Percentiles rank a stretch among this genome's conserved stretches.
Conservation (phyloP, 2,797 vertebrate species). For the Propithecus perrieri region DNA sequence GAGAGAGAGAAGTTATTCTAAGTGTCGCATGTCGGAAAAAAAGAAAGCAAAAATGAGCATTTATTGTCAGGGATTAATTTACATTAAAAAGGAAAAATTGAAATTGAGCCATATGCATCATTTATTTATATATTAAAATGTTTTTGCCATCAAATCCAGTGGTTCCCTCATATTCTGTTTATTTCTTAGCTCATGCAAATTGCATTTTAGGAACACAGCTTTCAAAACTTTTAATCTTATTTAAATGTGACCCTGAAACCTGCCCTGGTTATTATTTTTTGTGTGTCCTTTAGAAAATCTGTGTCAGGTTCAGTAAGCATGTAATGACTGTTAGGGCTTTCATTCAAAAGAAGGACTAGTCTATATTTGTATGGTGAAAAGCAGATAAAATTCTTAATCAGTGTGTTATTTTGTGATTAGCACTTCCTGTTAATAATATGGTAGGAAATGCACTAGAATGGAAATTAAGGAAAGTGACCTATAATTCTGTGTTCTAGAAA, state of each 20-base stretch:
- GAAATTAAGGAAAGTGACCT: slow-evolving; percentile 12
- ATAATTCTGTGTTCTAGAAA: neutral
- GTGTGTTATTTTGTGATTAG: neutral
- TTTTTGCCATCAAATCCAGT: neutral
- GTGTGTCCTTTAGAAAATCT: neutral
- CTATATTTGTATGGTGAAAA: neutral
- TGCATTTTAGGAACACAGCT: neutral
- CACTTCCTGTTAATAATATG: neutral
- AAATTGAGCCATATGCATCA: neutral
- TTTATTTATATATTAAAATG: neutral
- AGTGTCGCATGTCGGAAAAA: neutral
- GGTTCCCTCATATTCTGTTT: neutral
- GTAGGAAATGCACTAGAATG: neutral
- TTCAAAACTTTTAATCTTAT: neutral
- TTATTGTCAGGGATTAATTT: neutral
- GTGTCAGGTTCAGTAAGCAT: neutral
- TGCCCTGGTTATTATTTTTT: neutral
- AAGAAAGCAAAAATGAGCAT: neutral
- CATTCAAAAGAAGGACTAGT: neutral
- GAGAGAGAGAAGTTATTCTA: neutral
- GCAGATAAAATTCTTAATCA: neutral
- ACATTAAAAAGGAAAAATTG: neutral
- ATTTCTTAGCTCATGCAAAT: neutral
- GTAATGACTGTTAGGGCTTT: neutral
- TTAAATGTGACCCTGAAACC: neutral